phyloP scores from a whole-genome alignment of 2,888 invertebrate genomes.

The Pyrochroa serraticornis region DNA sequence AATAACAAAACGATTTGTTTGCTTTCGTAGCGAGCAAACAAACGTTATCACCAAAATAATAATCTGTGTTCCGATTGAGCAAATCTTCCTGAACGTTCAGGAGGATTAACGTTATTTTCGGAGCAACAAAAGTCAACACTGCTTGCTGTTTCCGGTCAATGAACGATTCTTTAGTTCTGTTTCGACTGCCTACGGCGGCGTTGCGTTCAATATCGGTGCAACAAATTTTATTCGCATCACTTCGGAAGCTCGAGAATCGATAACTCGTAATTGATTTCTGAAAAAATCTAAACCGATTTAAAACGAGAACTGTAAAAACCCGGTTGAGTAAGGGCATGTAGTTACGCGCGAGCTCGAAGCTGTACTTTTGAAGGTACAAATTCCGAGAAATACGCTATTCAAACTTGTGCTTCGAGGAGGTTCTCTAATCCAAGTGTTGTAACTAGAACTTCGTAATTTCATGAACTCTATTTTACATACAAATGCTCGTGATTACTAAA shows the following conservation, averaged over 20 bases:
- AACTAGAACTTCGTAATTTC: slow-evolving; percentile 38
- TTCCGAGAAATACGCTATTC: slow-evolving; percentile 23
- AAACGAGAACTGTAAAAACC: slow-evolving; percentile 11
- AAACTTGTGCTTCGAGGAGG: slow-evolving; percentile 23
- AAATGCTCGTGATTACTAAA: slow-evolving; percentile 42
- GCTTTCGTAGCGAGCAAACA: slow-evolving; percentile 11
- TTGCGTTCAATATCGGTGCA: slow-evolving; percentile 37
- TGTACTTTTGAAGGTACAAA: slow-evolving; percentile 20
- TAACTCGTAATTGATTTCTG: neutral
- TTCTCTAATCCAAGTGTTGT: slow-evolving; percentile 30
- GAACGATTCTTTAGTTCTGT: slow-evolving; percentile 42
- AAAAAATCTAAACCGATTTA: slow-evolving; percentile 6
- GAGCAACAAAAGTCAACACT: slow-evolving; percentile 40
- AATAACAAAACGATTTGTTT: slow-evolving; percentile 15
- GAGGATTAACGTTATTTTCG: slow-evolving; percentile 37
- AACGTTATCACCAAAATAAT: slow-evolving; percentile 4
- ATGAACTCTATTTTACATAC: slow-evolving; percentile 41
- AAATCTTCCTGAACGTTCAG: slow-evolving; percentile 26
- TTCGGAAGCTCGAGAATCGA: slow-evolving; percentile 4
- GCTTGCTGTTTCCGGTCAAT: slow-evolving; percentile 42
- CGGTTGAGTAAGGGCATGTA: neutral
- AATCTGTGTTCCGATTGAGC: slow-evolving; percentile 17
- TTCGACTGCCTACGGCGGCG: slow-evolving; percentile 36
- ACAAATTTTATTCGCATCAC: slow-evolving; percentile 24
- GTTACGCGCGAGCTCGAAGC: slow-evolving; percentile 17